phyloP scores from a whole-genome alignment of 2,113 vertebrate species.

The Actenoides lindsayi region DNA sequence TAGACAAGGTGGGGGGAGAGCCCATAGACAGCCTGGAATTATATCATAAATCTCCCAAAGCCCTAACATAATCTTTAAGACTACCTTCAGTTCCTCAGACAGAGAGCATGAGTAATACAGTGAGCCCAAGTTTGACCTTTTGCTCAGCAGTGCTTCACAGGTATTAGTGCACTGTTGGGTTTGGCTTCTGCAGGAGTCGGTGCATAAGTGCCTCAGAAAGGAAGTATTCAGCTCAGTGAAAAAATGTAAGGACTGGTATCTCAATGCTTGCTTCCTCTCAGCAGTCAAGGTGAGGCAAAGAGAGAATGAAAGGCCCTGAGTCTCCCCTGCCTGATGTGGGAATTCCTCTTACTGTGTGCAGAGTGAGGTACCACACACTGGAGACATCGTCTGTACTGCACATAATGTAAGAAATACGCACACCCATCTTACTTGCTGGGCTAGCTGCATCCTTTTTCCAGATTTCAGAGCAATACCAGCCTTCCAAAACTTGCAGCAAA shows the following conservation, averaged over 20 bases:
- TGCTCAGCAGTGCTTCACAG: not conserved
- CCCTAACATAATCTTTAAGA: conserved; percentile 38
- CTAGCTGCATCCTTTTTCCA: not conserved
- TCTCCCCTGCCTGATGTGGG: not conserved
- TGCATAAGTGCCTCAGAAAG: not conserved
- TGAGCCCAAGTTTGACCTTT: conserved; percentile 11
- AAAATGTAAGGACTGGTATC: not conserved
- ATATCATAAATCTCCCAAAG: conserved; percentile 30
- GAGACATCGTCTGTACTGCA: not conserved
- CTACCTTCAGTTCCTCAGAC: not conserved
- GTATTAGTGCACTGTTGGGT: not conserved
- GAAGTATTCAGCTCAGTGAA: not conserved
- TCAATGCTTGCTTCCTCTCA: not conserved
- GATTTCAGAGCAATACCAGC: not conserved
- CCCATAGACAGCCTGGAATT: conserved; percentile 40
- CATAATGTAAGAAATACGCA: not conserved
- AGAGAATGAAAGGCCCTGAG: not conserved
- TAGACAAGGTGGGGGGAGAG: conserved; percentile 16
- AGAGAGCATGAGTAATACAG: not conserved
- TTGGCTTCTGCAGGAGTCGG: not conserved
- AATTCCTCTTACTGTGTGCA: not conserved
- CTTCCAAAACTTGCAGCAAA: not conserved
- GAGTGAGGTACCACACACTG: not conserved
- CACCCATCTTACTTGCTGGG: not conserved
- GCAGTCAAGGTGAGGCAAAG: not conserved